Evolutionary conservation across 1,140 invertebrate species (phyloP).

Genomic region (Temnothorax nylanderi): DNA sequence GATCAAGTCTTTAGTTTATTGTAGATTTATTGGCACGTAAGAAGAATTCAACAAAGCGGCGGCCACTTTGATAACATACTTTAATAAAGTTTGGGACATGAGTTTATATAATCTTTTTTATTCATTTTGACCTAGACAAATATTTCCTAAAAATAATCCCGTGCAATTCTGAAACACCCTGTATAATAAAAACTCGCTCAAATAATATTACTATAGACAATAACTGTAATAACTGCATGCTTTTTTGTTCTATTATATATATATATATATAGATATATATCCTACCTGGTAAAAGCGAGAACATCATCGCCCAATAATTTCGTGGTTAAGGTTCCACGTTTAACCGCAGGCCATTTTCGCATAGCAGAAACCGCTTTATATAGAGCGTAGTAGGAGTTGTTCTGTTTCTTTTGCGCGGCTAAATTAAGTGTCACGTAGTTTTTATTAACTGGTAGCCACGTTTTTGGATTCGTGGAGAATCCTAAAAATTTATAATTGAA

Average conservation of each 20-base stretch:
- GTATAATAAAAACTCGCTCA: not conserved
- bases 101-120: too few species aligned
- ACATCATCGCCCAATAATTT: conserved; percentile 80
- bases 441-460: conserved; percentile 89
- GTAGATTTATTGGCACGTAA: too few species aligned
- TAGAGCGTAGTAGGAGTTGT: conserved; percentile 84
- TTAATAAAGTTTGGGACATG: too few species aligned
- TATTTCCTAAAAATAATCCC: too few species aligned
- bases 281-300: conserved; percentile 84
- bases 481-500: conserved; percentile 78
- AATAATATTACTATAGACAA: not conserved
- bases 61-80: too few species aligned
- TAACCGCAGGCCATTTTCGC: conserved; percentile 80
- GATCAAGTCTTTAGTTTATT: too few species aligned
- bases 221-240: not conserved
- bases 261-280: not conserved
- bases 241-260: not conserved
- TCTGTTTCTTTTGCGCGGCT: conserved; percentile 79
- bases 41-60: too few species aligned
- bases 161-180: too few species aligned
- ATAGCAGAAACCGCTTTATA: conserved; percentile 83
- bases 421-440: conserved; percentile 87
- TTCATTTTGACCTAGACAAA: too few species aligned
- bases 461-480: conserved; percentile 87
- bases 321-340: conserved; percentile 79